A percentile compares a stretch with the other conserved stretches of the same genome.
Conservation (phyloP, 2,888 invertebrate species). For the Tridacna gigas region DNA sequence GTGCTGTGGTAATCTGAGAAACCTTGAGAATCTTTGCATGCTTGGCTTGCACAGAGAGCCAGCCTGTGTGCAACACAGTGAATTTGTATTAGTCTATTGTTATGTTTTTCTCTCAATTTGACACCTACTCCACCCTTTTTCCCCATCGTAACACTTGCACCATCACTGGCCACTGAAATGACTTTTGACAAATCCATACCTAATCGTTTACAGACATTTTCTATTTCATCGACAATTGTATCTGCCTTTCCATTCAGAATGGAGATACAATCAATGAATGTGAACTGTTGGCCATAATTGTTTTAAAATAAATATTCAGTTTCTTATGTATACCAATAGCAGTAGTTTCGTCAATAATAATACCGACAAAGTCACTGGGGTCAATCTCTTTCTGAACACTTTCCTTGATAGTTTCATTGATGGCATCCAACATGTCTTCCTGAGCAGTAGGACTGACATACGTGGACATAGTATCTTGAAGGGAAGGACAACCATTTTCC, state of each 20-base stretch:
- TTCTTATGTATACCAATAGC: constrained; percentile 3
- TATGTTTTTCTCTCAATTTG: neutral
- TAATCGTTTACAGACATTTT: too few species aligned
- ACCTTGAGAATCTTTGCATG: neutral
- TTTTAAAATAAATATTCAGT: neutral
- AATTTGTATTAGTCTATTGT: neutral
- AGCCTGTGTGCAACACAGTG: constrained; percentile 9
- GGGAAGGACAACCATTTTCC: neutral
- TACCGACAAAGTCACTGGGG: neutral
- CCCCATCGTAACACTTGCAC: neutral
- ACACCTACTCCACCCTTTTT: neutral
- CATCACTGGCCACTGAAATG: neutral
- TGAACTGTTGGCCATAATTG: too few species aligned
- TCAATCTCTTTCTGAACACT: too few species aligned
- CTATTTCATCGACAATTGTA: too few species aligned
- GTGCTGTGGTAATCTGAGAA: too few species aligned
- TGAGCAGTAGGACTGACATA: neutral
- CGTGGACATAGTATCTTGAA: neutral
- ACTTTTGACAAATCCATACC: too few species aligned
- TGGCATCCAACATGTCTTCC: too few species aligned
- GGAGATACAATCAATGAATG: too few species aligned
- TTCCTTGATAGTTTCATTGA: too few species aligned
- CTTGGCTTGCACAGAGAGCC: neutral
- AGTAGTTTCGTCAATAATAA: neutral
- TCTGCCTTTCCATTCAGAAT: too few species aligned